Base-by-base conservation (phyloP, 2,888 invertebrate genomes). In the Bibio marci region DNA sequence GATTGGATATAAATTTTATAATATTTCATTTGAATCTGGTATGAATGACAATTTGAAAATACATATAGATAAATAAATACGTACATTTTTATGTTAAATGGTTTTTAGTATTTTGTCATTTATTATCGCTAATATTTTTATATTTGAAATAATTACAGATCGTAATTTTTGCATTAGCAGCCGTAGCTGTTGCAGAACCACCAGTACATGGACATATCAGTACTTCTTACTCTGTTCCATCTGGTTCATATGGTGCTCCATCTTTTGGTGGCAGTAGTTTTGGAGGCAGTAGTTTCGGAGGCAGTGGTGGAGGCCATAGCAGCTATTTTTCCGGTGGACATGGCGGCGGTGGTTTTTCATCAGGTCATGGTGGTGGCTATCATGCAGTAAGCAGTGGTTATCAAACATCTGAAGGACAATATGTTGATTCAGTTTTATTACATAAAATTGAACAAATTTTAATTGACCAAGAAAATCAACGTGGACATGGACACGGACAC, bases 401-500 rank as follows among this genome's bases (percentile, higher is more conserved):
- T 61, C 76, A 77, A 56, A 76, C 78, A 51, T 75, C 69, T 53
- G 81, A 82, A 56, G 82, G 82, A 44, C 76, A 77, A 50, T 68
- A 75, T 59, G 78, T 82, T 50, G 81, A 81, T 60, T 64, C 68
- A 32, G 71, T 71, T 42, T 72, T 81, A 46, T 70, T 81, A 42
- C 81, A 81, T 51, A 78, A 80, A 59, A 73, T 82, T 56, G 73
- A 80, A 50, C 76, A 79, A 57, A 80, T 82, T 61, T 70, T 82
- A 48, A 69, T 81, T 46, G 77, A 73, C 55, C 80, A 81, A 62
- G 81, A 81, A 55, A 62, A 71, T 44, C 63, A 67, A 35, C 62
- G 63, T 38, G 62, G 65, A 46, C 61, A 63, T 39, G 58, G 61
- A 19, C 22, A 22, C 8, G 22, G 22, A 22, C 22, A 22, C 22